Evolutionary conservation across 2,797 vertebrate species (phyloP), one percentile per base, ranked within the genome.

Genomic region (Catostomus latipinnis): DNA sequence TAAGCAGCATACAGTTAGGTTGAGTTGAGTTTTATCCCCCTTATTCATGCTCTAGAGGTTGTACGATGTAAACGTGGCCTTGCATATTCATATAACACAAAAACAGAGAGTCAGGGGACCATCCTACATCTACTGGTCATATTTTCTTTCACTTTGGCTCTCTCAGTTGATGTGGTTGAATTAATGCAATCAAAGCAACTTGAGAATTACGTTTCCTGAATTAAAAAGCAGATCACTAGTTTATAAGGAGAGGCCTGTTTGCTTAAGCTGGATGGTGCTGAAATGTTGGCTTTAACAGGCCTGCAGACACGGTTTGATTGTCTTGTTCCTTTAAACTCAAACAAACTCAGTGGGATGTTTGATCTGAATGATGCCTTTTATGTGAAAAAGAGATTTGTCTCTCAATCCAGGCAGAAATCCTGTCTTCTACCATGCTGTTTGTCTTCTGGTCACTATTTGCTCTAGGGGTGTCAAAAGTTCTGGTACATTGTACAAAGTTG

Each of bases 311-410:
- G 1, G 63, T 71, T 69, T 45, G 53, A 81, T 67, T 69, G 69
- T 71, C 70, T 73, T 77, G 11, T 83, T 86, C 63, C 71, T 58
- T 52, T 81, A 63, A 71, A 76, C 69, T 81, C 10, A 76, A 82
- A 69, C 66, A 65, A 62, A 18, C 73, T 60, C 62, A 22, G 22
- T 67, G 70, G 57, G 66, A 82, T 48, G 16, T 76, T 82, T 78
- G 70, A 81, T 81, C 68, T 69, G 61, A 77, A 71, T 75, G 11
- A n/a, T 5, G 1, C 13, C 67, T 57, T 73, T 77, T 81, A 77
- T 75, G 53, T 81, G 81, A 81, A 83, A 82, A 73, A 62, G 10
- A 53, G 53, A 63, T 82, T 82, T 74, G 57, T 66, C 16, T 58
- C 50, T 63, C n/a, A 48, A 16, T 56, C 13, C 9, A 50, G 22